Evolutionary conservation across 2,888 invertebrate genomes (phyloP), one percentile per base, ranked within the genome.

Genomic region (Drosophila tanythrix): DNA sequence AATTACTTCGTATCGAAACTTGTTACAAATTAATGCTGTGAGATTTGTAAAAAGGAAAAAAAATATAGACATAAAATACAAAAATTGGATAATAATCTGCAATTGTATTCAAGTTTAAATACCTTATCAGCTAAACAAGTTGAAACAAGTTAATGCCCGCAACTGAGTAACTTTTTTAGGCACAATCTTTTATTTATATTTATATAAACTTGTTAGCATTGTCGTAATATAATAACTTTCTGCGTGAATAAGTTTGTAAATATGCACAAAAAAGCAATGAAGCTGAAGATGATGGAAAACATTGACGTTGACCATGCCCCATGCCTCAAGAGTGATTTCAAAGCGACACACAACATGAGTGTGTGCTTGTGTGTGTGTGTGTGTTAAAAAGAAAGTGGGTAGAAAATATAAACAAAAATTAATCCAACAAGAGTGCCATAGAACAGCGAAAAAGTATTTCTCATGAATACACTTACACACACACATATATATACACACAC

Each of bases 341-440:
- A 66, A 61, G 62, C 60, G 53, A 70, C 55, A 70, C 52, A 62
- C 50, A 25, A 61, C 25, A 33, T 50, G 65, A 25, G 57, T 50
- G 57, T 66, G 76, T 70, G 73, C 72, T 58, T 36, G 15, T 15
- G 15, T 13, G 13, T 2, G 40, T 11, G 38, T 38, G 38, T 18
- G 21, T 15, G 46, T 46, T 83, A 85, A 88, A 88, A 88, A 88
- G 88, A 88, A 88, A 88, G 88, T 88, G 86, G 88, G 89, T 82
- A 85, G 80, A 79, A 79, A 79, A 76, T 57, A 78, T 79, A 81
- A 79, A 81, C 81, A 79, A 81, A 81, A 64, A 70, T 36, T 21
- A 79, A 55, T 61, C 58, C 58, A 70, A 27, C 60, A 60, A 61
- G 67, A 66, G 52, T 27, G 40, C 60, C 63, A 68, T 55, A 87